A percentile compares a stretch with the other conserved stretches of the same genome.
phyloP scores from a whole-genome alignment of 2,113 vertebrate species.

The Motacilla alba region DNA sequence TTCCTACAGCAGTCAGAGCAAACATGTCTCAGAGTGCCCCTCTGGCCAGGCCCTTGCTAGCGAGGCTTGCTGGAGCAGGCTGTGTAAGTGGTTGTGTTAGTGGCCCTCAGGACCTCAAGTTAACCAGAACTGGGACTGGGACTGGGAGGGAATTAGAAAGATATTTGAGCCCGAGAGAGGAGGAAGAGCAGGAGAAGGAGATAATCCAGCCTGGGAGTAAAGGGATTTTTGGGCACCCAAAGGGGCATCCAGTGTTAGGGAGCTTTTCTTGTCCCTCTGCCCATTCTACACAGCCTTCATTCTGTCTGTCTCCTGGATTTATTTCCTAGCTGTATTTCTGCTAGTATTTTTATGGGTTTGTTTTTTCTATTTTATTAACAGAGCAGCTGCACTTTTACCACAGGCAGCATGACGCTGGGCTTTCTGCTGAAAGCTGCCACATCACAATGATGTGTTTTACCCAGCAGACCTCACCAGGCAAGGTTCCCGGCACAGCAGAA shows the following conservation, averaged over 20 bases:
- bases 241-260: neutral
- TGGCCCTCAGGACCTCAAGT: neutral
- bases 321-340: slow-evolving; percentile 4
- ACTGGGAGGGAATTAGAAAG: neutral
- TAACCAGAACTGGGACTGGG: neutral
- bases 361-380: slow-evolving; percentile 11
- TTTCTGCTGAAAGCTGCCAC: slow-evolving; percentile 26
- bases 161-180: neutral
- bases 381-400: neutral
- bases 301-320: neutral
- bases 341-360: neutral
- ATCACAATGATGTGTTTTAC: neutral
- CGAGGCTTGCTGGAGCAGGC: neutral
- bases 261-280: neutral
- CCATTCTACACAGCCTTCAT: neutral
- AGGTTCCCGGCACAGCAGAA: neutral
- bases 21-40: neutral
- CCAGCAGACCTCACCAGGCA: neutral
- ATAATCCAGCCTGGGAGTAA: neutral
- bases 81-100: neutral
- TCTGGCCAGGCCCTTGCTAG: neutral
- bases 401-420: neutral
- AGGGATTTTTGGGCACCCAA: neutral
- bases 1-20: neutral
- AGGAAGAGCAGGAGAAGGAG: neutral